Conservation (phyloP, 2,888 invertebrate genomes). For the Drosophila nr. fundita region DNA sequence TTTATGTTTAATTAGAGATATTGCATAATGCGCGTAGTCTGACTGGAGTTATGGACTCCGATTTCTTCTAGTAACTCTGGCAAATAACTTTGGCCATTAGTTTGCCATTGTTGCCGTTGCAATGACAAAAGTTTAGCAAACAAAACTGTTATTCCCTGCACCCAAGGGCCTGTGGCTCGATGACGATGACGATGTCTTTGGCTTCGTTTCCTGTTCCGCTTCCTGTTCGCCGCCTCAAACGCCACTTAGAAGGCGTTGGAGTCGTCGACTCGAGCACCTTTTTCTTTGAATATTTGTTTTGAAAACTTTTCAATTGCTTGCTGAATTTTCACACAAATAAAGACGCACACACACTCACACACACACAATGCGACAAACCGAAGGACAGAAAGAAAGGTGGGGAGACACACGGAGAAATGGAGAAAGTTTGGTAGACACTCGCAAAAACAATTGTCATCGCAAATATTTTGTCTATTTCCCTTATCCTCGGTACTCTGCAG, state of each 20-base stretch:
- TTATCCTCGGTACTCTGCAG: constrained; percentile 4
- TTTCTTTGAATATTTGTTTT: constrained; percentile 78
- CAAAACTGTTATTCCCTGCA: constrained; percentile 62
- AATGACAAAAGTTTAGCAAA: constrained; percentile 72
- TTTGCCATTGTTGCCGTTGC: constrained; percentile 63
- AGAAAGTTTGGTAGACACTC: constrained; percentile 35
- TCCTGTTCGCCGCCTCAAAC: constrained; percentile 30
- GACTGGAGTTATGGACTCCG: constrained; percentile 11
- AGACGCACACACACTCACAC: constrained; percentile 32
- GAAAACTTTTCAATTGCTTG: constrained; percentile 72
- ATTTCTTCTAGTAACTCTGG: constrained; percentile 21
- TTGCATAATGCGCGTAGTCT: background rate
- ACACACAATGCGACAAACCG: background rate
- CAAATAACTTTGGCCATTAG: constrained; percentile 54
- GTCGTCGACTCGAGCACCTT: constrained; percentile 63
- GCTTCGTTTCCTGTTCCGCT: constrained; percentile 46
- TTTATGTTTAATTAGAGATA: constrained; percentile 21
- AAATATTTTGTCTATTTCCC: constrained; percentile 32
- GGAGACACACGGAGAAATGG: constrained; percentile 9
- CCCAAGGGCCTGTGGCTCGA: constrained; percentile 44
- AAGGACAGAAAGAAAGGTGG: background rate
- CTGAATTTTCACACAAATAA: constrained; percentile 63
- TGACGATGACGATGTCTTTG: constrained; percentile 20
- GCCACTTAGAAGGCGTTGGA: constrained; percentile 57
- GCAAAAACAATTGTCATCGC: constrained; percentile 37